Base-by-base conservation (phyloP, 2,888 invertebrate species). In the Pyrrhosoma nymphula region DNA sequence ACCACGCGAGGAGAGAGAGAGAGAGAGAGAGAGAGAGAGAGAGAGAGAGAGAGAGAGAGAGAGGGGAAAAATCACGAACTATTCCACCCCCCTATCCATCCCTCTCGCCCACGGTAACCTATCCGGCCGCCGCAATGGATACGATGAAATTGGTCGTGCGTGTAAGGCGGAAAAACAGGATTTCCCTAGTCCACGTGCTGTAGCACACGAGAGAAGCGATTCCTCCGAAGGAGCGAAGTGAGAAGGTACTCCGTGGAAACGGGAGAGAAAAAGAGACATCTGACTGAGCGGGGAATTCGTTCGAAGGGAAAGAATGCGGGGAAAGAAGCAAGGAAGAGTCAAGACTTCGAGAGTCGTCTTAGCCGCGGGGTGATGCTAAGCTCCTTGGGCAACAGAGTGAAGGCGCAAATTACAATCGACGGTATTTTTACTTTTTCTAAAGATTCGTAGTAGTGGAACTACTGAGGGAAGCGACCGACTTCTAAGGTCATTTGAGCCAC, bases 141-240 rank as follows among this genome's bases (percentile, higher is more conserved):
- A 35, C 82, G 82, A 82, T 82, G 35, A 82, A 82, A 82, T 82
- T 82, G 35, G 35, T 82, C 82, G 82, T 82, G 35, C 82, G 82
- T 82, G 82, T 35, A 35, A 82, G 82, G 82, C 82, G 82, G 82
- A 82, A 82, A 82, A 82, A 35, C 82, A 35, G 30, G 35, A 35
- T 82, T 82, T 82, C 35, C 16, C 30, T 35, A 82, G 82, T 82
- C 35, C 30, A 82, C 35, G 82, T 16, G 82, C 35, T 35, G 82
- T 18, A 82, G 30, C 82, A 35, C 16, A 35, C 35, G 35, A 82
- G 35, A 69, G 10, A 60, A 16, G 35, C 82, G 35, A 20, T 20
- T 60, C 47, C 2, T n/a, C 69, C 8, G 8, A 69, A 4, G 35
- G 16, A 30, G 35, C 30, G 82, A 18, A 35, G 35, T 30, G 75